Base-by-base conservation (phyloP, 2,113 vertebrate species). In the Oryzias woworae region DNA sequence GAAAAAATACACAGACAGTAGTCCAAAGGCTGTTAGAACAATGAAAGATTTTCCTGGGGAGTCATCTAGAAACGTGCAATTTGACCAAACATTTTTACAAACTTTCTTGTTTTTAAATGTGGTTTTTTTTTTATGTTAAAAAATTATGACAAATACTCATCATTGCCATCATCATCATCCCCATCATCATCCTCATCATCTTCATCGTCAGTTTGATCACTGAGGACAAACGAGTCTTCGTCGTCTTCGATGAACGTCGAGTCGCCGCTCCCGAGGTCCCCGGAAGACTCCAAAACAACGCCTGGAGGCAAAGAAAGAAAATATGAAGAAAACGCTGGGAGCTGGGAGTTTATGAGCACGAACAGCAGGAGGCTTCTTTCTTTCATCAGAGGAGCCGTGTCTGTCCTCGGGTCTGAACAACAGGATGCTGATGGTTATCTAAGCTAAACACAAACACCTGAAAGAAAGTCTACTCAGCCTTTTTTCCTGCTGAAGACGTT, bases 231-330 rank as follows among this genome's bases (percentile, higher is more conserved):
- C 4, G 86, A 79, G 12, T 88, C 89, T 53, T 87, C 85, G 0
- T 87, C 87, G 0, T 88, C 31, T 3, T 91, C 95, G 2, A 88
- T 85, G 89, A 95, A 93, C 53, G 93, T 90, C 5, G 94, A 93
- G 88, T 97, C 95, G 0, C 96, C 96, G 64, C 96, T 98, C 54
- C 95, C 94, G 64, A 94, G 93, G 89, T 98, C 96, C 77, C 96
- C 96, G 0, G 96, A 99, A 42, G 93, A 93, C 81, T 99, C 96
- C 83, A 94, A 58, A 71, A 94, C 93, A 0, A 91, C 71, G 17
- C 92, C 94, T 95, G 67, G 42, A 72, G 66, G 76, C 5, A 31
- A 43, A 70, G 44, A 74, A 66, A 72, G 8, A 22, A 42, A 51
- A 49, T 18, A 24, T 10, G 13, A 20, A 2, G 3, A 49, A 31